Evolutionary conservation across 2,113 vertebrate species (phyloP).

Genomic region (Hypocryptadius cinnamomeus): DNA sequence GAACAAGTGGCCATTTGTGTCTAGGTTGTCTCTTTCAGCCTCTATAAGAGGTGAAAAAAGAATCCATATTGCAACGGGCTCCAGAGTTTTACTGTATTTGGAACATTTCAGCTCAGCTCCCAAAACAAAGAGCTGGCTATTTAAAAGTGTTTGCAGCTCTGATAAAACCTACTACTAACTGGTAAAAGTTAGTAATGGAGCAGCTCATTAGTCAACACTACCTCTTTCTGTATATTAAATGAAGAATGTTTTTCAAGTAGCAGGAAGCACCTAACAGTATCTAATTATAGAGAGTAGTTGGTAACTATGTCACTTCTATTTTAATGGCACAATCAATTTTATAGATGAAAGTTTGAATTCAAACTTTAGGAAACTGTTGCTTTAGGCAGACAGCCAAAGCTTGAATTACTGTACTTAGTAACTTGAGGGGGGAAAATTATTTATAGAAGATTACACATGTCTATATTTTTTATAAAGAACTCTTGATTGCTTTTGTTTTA

Average conservation of each 20-base stretch:
- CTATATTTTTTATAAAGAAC: conserved; percentile 15
- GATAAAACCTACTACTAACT: conserved; percentile 52
- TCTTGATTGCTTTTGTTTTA: conserved; percentile 45
- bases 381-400: conserved; percentile 53
- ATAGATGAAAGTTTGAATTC: conserved; percentile 64
- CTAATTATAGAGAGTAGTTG: conserved; percentile 62
- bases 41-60: neutral
- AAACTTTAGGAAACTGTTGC: conserved; percentile 61
- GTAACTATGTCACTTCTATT: conserved; percentile 56
- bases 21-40: conserved; percentile 32
- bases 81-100: neutral
- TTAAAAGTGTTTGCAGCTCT: conserved; percentile 41
- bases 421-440: neutral
- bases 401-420: conserved; percentile 42
- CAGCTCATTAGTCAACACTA: conserved; percentile 61
- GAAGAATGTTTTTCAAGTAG: conserved; percentile 62
- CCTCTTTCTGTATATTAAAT: conserved; percentile 51
- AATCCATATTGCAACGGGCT: neutral
- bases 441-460: neutral
- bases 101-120: neutral
- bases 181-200: conserved; percentile 62
- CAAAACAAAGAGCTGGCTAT: conserved; percentile 56
- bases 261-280: conserved; percentile 58
- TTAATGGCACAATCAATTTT: conserved; percentile 67
- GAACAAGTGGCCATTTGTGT: neutral